Base-by-base conservation (phyloP, 2,113 vertebrate genomes). In the Scomber colias region DNA sequence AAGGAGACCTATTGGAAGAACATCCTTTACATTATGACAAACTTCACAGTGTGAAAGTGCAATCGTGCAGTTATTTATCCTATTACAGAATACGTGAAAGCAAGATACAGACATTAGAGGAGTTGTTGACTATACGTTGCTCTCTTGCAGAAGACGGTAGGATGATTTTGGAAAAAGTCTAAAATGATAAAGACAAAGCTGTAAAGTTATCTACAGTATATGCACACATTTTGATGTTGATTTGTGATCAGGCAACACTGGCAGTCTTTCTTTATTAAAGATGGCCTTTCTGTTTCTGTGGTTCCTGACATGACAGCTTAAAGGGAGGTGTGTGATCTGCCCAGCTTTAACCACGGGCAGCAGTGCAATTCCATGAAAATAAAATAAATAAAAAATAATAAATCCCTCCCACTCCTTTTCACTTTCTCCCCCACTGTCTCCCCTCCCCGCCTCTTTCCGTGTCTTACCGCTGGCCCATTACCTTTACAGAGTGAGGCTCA, bases 381-480 rank as follows among this genome's bases (percentile, higher is more conserved):
- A 40, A 66, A 24, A 35, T 44, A 57, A 74, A 77, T 21, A 35
- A 19, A 81, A 68, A 49, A 55, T 55, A 77, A 49, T 31, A 84
- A 83, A 71, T 67, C 72, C 82, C 74, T 55, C 73, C 24, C 59
- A 53, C 66, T 66, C 75, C 66, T 81, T 45, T 62, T 70, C 19
- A 24, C 79, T 79, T 72, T 71, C 64, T 80, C 63, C 45, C 54
- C 78, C 35, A 53, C 44, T 14, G 16, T 82, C 82, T 72, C 68
- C 71, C 59, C 35, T 77, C 46, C 81, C 70, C 35, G 53, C 68
- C 75, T 83, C 76, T 79, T 75, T 56, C 81, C 53, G 27, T 83
- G 73, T 86, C 86, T 89, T 62, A 83, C 90, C 83, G 57, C 86
- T 94, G 95, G 96, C 96, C 95, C 94, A 96, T 95, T 96, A 95